Base-by-base conservation (phyloP, 2,113 vertebrate genomes). In the Rhinopithecus roxellana region DNA sequence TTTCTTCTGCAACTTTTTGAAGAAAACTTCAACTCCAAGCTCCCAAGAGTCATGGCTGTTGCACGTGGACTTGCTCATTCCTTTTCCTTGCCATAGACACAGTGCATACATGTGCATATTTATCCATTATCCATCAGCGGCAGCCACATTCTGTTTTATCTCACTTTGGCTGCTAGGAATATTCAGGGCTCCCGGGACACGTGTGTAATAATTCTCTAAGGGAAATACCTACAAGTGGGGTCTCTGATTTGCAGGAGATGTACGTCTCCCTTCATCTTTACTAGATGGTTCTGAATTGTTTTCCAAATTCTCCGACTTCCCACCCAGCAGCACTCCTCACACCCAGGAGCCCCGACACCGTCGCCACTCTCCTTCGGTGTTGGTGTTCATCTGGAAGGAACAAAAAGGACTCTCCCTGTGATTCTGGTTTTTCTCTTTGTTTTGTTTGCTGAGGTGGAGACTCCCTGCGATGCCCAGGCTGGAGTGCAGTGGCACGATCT, bases 41-140 rank as follows among this genome's bases (percentile, higher is more conserved):
- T 55, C 69, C 32, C 2, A 0, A 20, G 27, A 18, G 4, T 69
- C 67, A 9, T 13, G 1, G 35, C 0, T 2, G 23, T 2, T 38
- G 3, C 11, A 8, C 0, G 5, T 0, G 13, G 17, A 38, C 64
- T 0, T 2, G 48, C 8, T 12, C 11, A 1, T 1, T 72, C 70
- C 79, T 38, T 14, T 14, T 14, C 61, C 1, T 23, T 20, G 12
- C 3, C 9, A 1, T 0, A 10, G 59, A 40, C 59, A 16, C 0
- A 0, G 55, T 0, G 0, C 45, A 27, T 0, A 17, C 8, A 23
- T 0, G 8, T 10, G 5, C 11, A 14, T 11, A 1, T 25, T 17
- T 3, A 27, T 9, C 57, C 25, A 25, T 5, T 8, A 14, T 8
- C 40, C 0, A 1, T 11, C 20, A 6, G 64, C 0, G 67, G 8